Percentiles rank a stretch among this genome's conserved stretches.
phyloP scores from a whole-genome alignment of 2,888 invertebrate genomes.

The Cheilosia grossa region DNA sequence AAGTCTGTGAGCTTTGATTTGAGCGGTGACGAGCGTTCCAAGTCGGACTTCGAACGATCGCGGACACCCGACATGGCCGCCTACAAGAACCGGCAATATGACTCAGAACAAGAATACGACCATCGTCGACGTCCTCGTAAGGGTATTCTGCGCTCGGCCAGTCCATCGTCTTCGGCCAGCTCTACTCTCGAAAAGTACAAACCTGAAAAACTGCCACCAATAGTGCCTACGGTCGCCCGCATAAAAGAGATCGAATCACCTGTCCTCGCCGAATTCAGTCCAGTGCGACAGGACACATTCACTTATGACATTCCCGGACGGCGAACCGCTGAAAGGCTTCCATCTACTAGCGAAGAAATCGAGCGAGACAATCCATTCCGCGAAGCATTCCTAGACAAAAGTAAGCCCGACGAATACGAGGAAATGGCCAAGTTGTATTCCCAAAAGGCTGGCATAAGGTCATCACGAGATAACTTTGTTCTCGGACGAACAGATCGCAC shows the following conservation, averaged over 20 bases:
- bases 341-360: conserved; percentile 78
- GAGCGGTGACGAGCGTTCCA: conserved; percentile 82
- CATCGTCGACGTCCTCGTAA: conserved; percentile 79
- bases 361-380: conserved; percentile 83
- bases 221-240: conserved; percentile 81
- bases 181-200: conserved; percentile 79
- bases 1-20: conserved; percentile 83
- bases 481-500: conserved; percentile 77
- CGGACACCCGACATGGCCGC: conserved; percentile 76
- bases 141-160: conserved; percentile 81
- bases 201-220: conserved; percentile 78
- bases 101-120: conserved; percentile 82
- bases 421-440: conserved; percentile 80
- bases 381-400: conserved; percentile 78
- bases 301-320: conserved; percentile 76
- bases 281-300: conserved; percentile 60
- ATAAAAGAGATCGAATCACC: conserved; percentile 82
- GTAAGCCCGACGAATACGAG: conserved; percentile 80
- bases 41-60: conserved; percentile 81
- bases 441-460: conserved; percentile 76
- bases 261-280: conserved; percentile 78
- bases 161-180: conserved; percentile 80
- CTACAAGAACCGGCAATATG: conserved; percentile 78
- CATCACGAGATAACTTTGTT: conserved; percentile 79
- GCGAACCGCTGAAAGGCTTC: conserved; percentile 74